phyloP scores from a whole-genome alignment of 2,888 invertebrate species.

The Tortricodes alternella region DNA sequence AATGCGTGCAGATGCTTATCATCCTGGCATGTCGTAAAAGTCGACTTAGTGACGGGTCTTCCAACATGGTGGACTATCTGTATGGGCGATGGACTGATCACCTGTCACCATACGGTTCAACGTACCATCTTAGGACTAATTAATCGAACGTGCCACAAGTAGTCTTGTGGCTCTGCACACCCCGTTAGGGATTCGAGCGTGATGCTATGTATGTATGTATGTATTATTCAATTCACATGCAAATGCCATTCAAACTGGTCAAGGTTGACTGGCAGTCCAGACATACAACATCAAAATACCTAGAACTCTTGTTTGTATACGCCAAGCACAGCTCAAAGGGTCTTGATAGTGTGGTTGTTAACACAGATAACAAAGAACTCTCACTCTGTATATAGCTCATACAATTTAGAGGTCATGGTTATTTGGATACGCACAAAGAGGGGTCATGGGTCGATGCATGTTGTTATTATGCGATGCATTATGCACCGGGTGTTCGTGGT shows the following conservation, averaged over 20 bases:
- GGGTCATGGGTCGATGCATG: constrained; percentile 52
- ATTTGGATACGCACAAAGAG: constrained; percentile 16
- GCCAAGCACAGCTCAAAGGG: neutral
- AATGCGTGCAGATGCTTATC: no score
- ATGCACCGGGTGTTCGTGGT: constrained; percentile 17
- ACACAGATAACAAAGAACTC: neutral
- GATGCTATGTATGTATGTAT: no score
- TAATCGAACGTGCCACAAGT: no score
- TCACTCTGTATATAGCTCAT: neutral
- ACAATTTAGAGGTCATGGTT: neutral
- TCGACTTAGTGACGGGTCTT: no score
- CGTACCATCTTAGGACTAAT: no score
- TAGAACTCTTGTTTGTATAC: neutral
- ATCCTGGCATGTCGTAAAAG: no score
- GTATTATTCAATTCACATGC: constrained; percentile 14
- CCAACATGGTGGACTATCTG: no score
- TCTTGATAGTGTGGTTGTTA: neutral
- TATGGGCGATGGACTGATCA: no score
- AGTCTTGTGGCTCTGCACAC: no score
- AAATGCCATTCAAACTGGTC: constrained; percentile 37
- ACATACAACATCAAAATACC: constrained; percentile 47
- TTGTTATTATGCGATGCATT: constrained; percentile 47
- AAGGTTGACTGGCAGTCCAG: constrained; percentile 57
- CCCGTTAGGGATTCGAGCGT: no score
- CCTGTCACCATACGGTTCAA: no score